A percentile compares a stretch with the other conserved stretches of the same genome.
Evolutionary conservation across 2,888 invertebrate species (phyloP).

Genomic region (Phalera bucephala): DNA sequence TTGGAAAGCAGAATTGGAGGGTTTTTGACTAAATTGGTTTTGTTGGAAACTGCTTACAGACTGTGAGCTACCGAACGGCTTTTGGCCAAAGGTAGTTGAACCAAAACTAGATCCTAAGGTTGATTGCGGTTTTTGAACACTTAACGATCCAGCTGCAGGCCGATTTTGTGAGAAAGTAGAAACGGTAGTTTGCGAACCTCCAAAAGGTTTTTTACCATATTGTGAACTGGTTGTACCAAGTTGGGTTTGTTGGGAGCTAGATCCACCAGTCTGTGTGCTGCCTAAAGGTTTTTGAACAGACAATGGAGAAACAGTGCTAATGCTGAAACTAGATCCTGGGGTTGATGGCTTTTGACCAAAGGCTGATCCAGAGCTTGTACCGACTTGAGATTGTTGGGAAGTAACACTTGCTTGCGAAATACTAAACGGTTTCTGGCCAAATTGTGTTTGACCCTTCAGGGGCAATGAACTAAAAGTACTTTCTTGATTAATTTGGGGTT

Average conservation of each 20-base stretch:
- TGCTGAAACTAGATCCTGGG: neutral
- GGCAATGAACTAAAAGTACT: neutral
- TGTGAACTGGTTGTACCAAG: neutral
- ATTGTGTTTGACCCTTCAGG: neutral
- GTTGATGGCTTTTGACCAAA: neutral
- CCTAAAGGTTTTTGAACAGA: neutral
- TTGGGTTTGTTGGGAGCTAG: neutral
- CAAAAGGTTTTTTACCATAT: neutral
- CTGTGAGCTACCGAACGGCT: conserved; percentile 3
- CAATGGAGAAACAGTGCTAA: neutral
- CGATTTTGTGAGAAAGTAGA: conserved; percentile 5
- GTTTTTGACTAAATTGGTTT: neutral
- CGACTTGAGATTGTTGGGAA: neutral
- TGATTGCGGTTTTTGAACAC: too few relatives aligned
- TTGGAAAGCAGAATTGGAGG: conserved; percentile 6
- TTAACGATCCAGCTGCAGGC: too few relatives aligned
- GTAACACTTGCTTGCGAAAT: neutral
- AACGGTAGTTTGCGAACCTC: conserved; percentile 9
- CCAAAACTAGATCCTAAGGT: neutral
- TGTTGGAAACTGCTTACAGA: neutral
- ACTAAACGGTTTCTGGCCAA: neutral
- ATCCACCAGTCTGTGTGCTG: neutral
- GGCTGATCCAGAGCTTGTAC: neutral
- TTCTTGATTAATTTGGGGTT: conserved; percentile 1
- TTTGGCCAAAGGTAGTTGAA: neutral